Evolutionary conservation across 2,113 vertebrate species (phyloP), one percentile per base, ranked within the genome.

Genomic region (Chionomys nivalis): DNA sequence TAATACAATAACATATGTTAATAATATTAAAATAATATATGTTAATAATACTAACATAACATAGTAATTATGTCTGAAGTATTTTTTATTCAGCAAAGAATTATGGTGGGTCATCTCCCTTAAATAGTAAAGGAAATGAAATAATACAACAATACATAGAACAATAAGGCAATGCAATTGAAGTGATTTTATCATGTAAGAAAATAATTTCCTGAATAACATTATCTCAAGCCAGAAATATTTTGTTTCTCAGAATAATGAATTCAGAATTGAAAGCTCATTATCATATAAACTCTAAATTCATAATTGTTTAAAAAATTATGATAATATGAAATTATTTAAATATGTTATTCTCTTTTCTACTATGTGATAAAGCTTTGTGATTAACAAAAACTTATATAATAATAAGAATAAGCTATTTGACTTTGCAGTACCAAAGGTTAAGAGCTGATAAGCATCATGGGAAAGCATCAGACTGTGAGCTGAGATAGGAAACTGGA

Each of bases 331-430:
- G 52, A 4, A 58, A 58, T 81, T n/a, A 81, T 52, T n/a, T 58
- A 58, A n/a, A 19, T 79, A 21, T 31, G 19, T 36, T 36, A 52
- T 52, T 79, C 31, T 52, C 47, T 52, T 52, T 79, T 36, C 31
- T 36, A 36, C 1, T 52, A 7, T 33, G 47, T 55, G 47, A 79
- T 36, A 55, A 36, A 55, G 17, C 16, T 9, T 21, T 19, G 52
- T 3, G 17, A 36, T 10, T 31, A 52, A 55, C 0, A 9, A 17
- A 2, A 12, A 55, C 31, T 12, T 52, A 36, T 36, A 5, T 4
- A 79, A 11, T 58, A 17, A 55, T 17, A 58, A 49, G 76, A 78
- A 78, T 36, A 17, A 78, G 33, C 49, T 9, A 12, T 23, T 36
- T 52, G 31, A 79, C 7, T 36, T 55, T 78, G 19, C 2, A 36